Conservation (phyloP, 2,888 invertebrate species). For the Cheilosia urbana region DNA sequence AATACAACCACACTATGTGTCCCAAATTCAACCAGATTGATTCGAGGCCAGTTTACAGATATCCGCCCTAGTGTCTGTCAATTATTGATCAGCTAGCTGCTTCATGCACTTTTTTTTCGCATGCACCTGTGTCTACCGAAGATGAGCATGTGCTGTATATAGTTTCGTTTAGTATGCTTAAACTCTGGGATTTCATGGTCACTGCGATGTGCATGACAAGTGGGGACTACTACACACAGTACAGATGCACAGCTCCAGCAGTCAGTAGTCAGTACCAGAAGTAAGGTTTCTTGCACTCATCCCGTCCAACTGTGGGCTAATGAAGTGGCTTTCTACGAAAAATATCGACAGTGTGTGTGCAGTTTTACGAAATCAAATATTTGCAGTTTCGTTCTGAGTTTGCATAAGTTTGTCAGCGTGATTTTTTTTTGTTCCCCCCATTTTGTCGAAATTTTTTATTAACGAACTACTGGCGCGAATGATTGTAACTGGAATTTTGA, state of each 20-base stretch:
- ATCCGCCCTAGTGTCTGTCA: constrained; percentile 3
- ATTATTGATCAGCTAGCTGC: constrained; percentile 7
- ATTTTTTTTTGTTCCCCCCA: neutral
- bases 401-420: constrained; percentile 7
- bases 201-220: constrained; percentile 14
- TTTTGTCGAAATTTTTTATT: neutral
- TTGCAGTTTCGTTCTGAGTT: constrained; percentile 26
- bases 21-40: neutral
- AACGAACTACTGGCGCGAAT: constrained; percentile 22
- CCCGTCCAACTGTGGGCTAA: constrained; percentile 5
- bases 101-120: neutral
- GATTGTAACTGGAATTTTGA: neutral
- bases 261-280: too few species aligned
- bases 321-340: constrained; percentile 11
- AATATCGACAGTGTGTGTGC: neutral
- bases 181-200: constrained; percentile 17
- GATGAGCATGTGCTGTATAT: neutral
- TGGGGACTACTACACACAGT: neutral
- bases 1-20: constrained; percentile 6
- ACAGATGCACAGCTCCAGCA: neutral
- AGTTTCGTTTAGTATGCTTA: neutral
- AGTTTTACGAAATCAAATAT: constrained; percentile 28
- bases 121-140: neutral
- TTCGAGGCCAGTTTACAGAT: neutral
- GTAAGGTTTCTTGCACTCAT: constrained; percentile 9